Base-by-base conservation (phyloP, 1,140 invertebrate species). In the Protaetia brevitarsis region DNA sequence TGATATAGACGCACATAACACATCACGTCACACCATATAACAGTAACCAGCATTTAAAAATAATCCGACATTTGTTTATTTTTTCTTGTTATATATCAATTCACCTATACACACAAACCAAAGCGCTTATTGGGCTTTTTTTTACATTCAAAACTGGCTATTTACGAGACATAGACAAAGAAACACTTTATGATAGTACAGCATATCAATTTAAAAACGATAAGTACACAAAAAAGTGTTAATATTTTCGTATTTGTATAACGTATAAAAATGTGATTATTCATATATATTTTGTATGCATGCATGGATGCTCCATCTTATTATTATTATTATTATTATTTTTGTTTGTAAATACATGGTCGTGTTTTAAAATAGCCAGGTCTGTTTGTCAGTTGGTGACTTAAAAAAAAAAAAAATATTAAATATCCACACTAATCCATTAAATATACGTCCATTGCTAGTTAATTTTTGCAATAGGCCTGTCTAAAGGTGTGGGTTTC, bases 401-500 rank as follows among this genome's bases (percentile, higher is more conserved):
- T 28, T 58, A 11, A n/a, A 34, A 7, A 7, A 34, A 34, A 34
- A 7, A 34, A 34, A 7, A 7, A 7, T 34, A 7, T 34, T 34
- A 7, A 34, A 16, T 28, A 28, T 28, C 10, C 23, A 58, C 26
- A 58, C 56, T 16, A 10, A 26, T 58, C 26, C 56, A 30, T 58
- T 21, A 45, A 45, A 45, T 45, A 45, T n/a, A n/a, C n/a, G n/a
- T 45, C 41, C 41, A 45, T 45, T 45, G 41, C 16, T 45, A 45
- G 41, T 45, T 45, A 45, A 45, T 34, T 61, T 61, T 34, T 61
- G 26, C 8, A 41, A 37, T 31, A 93, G 96, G 96, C 76, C 85
- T 98, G 73, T 99, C 97, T 60, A 99, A 99, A 85, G 97, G 97
- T 67, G 97, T 99, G 68, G 97, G 97, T 56, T 99, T 99, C 82